Evolutionary conservation across 2,113 vertebrate genomes (phyloP).

Genomic region (Rhinolophus sinicus): DNA sequence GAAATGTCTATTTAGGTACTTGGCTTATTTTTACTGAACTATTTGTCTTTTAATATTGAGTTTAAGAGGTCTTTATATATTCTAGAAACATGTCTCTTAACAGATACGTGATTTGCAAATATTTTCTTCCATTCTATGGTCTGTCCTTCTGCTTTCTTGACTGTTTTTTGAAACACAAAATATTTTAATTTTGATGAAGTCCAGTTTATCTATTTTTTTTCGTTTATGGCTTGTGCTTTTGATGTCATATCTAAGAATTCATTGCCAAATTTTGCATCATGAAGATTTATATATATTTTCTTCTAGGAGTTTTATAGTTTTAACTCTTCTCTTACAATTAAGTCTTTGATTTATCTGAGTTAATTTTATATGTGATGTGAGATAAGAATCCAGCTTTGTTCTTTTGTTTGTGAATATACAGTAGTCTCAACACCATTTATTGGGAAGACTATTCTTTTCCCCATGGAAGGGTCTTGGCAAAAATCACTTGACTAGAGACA

Average conservation of each 20-base stretch:
- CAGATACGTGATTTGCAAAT: background rate
- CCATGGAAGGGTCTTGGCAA: background rate
- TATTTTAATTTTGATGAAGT: slow-evolving; percentile 7
- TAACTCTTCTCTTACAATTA: background rate
- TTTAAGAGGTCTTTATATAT: background rate
- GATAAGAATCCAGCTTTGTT: background rate
- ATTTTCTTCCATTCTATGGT: background rate
- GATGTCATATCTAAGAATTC: background rate
- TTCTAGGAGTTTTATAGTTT: background rate
- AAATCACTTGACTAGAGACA: background rate
- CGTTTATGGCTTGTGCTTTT: background rate
- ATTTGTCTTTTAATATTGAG: background rate
- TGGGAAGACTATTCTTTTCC: background rate
- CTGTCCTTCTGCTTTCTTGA: background rate
- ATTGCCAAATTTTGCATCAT: background rate
- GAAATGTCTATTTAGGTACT: background rate
- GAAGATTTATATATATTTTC: background rate
- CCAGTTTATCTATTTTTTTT: background rate
- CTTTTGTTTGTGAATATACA: background rate
- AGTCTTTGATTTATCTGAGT: background rate
- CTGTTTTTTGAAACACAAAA: background rate
- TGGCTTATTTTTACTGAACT: background rate
- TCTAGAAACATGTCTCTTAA: background rate
- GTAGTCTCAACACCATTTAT: background rate
- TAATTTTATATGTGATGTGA: background rate